Conservation (phyloP, 2,888 invertebrate genomes). For the Andrena fulva region DNA sequence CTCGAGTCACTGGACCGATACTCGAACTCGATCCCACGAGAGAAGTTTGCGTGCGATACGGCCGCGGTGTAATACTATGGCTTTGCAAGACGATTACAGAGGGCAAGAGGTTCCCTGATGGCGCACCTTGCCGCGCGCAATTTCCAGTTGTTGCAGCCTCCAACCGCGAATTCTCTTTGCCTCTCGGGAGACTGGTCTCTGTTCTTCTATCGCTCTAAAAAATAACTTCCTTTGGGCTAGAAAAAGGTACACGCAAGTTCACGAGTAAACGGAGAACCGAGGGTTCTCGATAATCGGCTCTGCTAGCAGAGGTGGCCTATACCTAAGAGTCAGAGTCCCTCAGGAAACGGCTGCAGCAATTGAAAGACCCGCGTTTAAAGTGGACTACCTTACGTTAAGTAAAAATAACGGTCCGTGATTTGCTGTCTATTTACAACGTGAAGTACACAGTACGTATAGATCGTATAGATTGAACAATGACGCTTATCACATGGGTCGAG, state of each 20-base stretch:
- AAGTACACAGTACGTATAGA: slow-evolving; percentile 69
- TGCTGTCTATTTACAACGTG: slow-evolving; percentile 77
- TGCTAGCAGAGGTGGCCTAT: not conserved
- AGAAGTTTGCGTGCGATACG: slow-evolving; percentile 34
- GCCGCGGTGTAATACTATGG: slow-evolving; percentile 42
- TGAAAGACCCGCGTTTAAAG: slow-evolving; percentile 47
- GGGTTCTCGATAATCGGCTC: not conserved
- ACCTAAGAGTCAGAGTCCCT: slow-evolving; percentile 15
- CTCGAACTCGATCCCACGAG: slow-evolving; percentile 34
- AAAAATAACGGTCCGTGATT: slow-evolving; percentile 73
- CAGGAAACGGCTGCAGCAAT: slow-evolving; percentile 55
- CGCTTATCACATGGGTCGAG: slow-evolving; percentile 67
- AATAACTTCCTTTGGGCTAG: slow-evolving; percentile 46
- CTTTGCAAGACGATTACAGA: slow-evolving; percentile 49
- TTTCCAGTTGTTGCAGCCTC: slow-evolving; percentile 52
- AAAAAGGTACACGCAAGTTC: slow-evolving; percentile 33
- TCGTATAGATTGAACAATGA: slow-evolving; percentile 67
- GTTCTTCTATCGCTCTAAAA: slow-evolving; percentile 35
- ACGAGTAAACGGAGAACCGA: slow-evolving; percentile 1
- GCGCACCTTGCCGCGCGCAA: slow-evolving; percentile 17
- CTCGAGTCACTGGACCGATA: slow-evolving; percentile 42
- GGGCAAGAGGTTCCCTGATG: slow-evolving; percentile 35
- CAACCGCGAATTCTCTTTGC: slow-evolving; percentile 14
- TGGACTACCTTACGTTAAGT: slow-evolving; percentile 45
- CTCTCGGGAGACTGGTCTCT: slow-evolving; percentile 10